Conservation (phyloP, 1,140 invertebrate species). For the Psilanteris sp. region DNA sequence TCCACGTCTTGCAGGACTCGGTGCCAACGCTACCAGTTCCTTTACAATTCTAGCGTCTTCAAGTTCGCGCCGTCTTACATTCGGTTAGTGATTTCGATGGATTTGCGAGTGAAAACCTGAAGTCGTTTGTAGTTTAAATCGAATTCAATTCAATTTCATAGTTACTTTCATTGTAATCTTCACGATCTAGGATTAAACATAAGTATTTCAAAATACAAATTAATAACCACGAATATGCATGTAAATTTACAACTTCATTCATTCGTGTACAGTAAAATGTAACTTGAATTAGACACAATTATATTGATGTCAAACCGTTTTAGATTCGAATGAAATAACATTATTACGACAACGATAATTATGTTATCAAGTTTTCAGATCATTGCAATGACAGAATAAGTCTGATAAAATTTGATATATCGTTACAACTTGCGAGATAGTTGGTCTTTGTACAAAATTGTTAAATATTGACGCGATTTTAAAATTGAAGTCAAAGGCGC, state of each 20-base stretch:
- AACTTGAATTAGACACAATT: too few relatives aligned
- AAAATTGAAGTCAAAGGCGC: too few relatives aligned
- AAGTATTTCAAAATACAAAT: too few relatives aligned
- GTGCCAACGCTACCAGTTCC: constrained; percentile 72
- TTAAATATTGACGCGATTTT: constrained; percentile 12
- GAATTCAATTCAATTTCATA: too few relatives aligned
- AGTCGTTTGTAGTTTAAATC: constrained; percentile 1
- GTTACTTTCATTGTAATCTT: too few relatives aligned
- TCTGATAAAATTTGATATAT: constrained; percentile 51
- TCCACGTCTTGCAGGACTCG: constrained; percentile 66
- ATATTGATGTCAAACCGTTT: too few relatives aligned
- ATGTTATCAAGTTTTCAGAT: constrained; percentile 44
- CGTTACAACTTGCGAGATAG: constrained; percentile 30
- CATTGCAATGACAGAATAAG: constrained; percentile 32
- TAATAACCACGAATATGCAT: too few relatives aligned
- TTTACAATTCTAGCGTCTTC: constrained; percentile 62
- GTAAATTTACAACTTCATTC: too few relatives aligned
- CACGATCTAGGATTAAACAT: too few relatives aligned
- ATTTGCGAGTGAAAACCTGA: constrained; percentile 1
- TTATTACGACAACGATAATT: constrained; percentile 23
- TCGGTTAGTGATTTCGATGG: constrained; percentile 22
- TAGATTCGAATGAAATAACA: too few relatives aligned
- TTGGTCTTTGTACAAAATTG: constrained; percentile 10
- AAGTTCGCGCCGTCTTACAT: constrained; percentile 60
- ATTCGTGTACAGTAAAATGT: too few relatives aligned